These are phyloP conservation scores for Takifugu flavidus DNA, from an alignment of 2,113 vertebrate genomes.

Conservation along the genomic window DNA sequence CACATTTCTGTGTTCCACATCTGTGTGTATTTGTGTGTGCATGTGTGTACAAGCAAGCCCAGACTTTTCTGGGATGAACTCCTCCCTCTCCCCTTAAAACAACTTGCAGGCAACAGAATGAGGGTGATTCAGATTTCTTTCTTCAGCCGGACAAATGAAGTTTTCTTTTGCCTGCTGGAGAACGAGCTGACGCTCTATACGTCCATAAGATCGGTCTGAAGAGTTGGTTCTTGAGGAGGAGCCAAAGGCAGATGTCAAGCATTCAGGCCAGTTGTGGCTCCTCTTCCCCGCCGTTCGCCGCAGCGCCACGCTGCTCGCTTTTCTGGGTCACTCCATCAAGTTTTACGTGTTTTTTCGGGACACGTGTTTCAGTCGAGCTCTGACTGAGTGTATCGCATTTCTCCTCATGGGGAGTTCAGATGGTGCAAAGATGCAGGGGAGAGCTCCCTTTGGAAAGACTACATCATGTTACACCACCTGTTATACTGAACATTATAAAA, in stretches of 20 bases:
- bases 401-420: conserved; percentile 42
- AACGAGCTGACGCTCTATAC: too few species aligned
- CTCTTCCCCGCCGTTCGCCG: conserved; percentile 35
- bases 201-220: too few species aligned
- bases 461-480: conserved; percentile 33
- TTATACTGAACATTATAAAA: conserved; percentile 5
- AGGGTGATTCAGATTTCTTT: conserved; percentile 12
- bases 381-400: conserved; percentile 4
- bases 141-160: conserved; percentile 2
- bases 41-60: conserved; percentile 49
- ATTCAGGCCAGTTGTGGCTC: conserved; percentile 27
- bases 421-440: conserved; percentile 10
- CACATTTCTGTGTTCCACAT: conserved; percentile 11
- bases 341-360: conserved; percentile 37
- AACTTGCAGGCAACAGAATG: conserved; percentile 24
- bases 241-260: conserved; percentile 48
- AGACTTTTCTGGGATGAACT: conserved; percentile 35
- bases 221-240: too few species aligned
- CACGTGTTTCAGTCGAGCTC: conserved; percentile 13
- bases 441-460: conserved; percentile 17
- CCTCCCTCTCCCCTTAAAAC: conserved; percentile 26
- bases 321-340: conserved; percentile 52
- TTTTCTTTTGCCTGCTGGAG: too few species aligned
- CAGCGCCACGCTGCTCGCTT: conserved; percentile 20
- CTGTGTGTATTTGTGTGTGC: conserved; percentile 24